Evolutionary conservation across 2,797 vertebrate genomes (phyloP), one percentile per base, ranked within the genome.

Genomic region (Nothura maculosa): DNA sequence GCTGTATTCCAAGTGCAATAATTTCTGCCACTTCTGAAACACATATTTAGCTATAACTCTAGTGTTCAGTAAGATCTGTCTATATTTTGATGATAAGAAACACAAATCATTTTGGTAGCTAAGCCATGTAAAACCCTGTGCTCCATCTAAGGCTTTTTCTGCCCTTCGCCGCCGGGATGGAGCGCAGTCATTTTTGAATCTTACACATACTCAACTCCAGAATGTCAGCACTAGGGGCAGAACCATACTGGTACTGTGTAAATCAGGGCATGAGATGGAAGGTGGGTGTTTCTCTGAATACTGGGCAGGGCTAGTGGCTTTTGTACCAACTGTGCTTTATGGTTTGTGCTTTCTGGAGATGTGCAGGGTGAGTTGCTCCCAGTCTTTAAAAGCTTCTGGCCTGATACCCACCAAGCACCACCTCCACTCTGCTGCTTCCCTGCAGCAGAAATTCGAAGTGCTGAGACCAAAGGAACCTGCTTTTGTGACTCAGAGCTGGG

Each of bases 301-400:
- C 87, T 88, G 64, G 60, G 68, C 68, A 68, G 3, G 6, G 45
- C 76, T 19, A 30, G 22, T 9, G 6, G 82, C 72, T 73, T 89
- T 90, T 72, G 47, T 57, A 78, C 45, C 82, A 48, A 69, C 78
- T 85, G 45, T 1, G 1, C 69, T 50, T 86, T 40, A 12, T 40
- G 40, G 40, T 40, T 13, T 13, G 40, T 40, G 12, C 12, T 40
- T 40, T 88, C 69, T 32, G 78, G 85, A 91, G 93, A 74, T 8
- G 3, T 91, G 64, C 70, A 77, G 79, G 47, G 50, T 72, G 55
- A 81, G 50, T 55, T 90, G 58, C 38, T 89, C 54, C 60, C 76
- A 75, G 54, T 55, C 48, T 50, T 69, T 50, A 30, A 69, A 47
- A 47, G 27, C 30, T 42, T 45, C 42, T 24, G 22, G 63, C 42